A percentile compares a stretch with the other conserved stretches of the same genome.
Evolutionary conservation across 2,797 vertebrate genomes (phyloP).

Genomic region (Neomorphus geoffroyi): DNA sequence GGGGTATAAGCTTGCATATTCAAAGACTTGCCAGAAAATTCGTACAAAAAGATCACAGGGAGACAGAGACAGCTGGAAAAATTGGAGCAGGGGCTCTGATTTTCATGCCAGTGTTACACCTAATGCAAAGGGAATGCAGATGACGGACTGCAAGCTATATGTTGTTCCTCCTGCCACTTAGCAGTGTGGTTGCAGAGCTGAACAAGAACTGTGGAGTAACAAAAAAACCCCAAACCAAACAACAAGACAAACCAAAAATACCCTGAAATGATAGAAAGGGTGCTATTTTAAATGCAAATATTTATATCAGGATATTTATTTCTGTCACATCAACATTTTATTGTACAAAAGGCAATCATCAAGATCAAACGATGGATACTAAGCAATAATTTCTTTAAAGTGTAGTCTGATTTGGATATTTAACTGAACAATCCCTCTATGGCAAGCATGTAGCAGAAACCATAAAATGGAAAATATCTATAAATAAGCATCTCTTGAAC

Average conservation of each 20-base stretch:
- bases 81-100: slow-evolving; percentile 71
- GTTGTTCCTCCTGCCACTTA: slow-evolving; percentile 43
- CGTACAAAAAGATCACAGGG: slow-evolving; percentile 77
- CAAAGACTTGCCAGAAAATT: slow-evolving; percentile 71
- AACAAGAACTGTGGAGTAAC: neutral
- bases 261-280: neutral
- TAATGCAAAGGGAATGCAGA: slow-evolving; percentile 75
- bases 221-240: neutral
- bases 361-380: neutral
- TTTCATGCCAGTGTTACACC: slow-evolving; percentile 75
- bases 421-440: neutral
- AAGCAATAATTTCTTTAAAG: neutral
- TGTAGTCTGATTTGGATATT: neutral
- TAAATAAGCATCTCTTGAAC: neutral
- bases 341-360: neutral
- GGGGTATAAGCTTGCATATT: slow-evolving; percentile 45
- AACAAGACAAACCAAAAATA: neutral
- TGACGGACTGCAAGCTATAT: slow-evolving; percentile 56
- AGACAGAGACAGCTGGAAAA: slow-evolving; percentile 80
- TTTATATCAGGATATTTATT: neutral
- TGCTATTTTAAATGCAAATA: neutral
- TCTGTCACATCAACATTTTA: neutral
- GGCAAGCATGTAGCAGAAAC: neutral
- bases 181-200: neutral
- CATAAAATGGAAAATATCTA: neutral